Evolutionary conservation across 2,113 vertebrate species (phyloP), one percentile per base, ranked within the genome.

Genomic region (Percina caprodes): DNA sequence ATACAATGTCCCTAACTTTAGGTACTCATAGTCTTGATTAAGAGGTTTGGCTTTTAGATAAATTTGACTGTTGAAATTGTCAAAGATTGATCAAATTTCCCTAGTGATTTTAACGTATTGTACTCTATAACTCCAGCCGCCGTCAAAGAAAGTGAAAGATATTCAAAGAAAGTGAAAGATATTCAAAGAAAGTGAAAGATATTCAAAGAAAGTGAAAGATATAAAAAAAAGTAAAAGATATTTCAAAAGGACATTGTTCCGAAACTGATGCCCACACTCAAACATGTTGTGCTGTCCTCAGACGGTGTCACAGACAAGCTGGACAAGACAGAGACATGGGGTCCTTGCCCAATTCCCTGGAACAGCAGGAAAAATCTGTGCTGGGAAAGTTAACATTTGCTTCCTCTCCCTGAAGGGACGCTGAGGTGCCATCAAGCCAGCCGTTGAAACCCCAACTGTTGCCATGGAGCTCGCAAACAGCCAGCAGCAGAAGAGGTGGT

Each of bases 361-460:
- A 85, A 81, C 85, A 86, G 74, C 83, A 86, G 77, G 67, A 56
- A 68, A 74, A 72, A 45, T 82, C 51, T 75, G 42, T 39, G 67
- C 68, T 39, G 68, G 55, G 39, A 79, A 79, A 84, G 69, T 45
- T 79, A 55, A 81, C 81, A 81, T 87, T 86, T 80, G 66, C 35
- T 79, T 79, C 30, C 12, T 42, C 52, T 80, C 49, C 73, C 79
- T 9, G 39, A 70, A 48, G 80, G 24, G 39, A 16, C 2, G 12
- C 54, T 61, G 77, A 68, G 33, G 52, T 75, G 30, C 49, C 65
- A 49, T 88, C 62, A 51, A 61, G 21, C 14, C 72, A 26, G 33
- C 30, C n/a, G 63, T 60, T 75, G 18, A 74, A 76, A 79, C 19
- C 54, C 21, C 11, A 30, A 33, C 42, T 73, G 46, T 48, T 71